Percentiles rank a stretch among this genome's conserved stretches.
phyloP scores from a whole-genome alignment of 2,113 vertebrate genomes.

The Salvelinus alpinus region DNA sequence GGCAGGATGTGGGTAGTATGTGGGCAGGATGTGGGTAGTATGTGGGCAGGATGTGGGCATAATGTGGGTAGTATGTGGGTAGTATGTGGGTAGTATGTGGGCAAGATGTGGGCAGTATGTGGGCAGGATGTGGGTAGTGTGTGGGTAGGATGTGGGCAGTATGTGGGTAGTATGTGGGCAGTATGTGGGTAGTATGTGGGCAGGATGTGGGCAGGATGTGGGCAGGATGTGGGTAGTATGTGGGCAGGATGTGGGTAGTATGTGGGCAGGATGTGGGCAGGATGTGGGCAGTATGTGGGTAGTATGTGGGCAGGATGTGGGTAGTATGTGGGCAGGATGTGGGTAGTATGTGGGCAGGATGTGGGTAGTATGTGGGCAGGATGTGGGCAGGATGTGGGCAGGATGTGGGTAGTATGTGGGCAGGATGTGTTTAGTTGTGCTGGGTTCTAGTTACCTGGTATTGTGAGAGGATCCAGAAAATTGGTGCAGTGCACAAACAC shows the following conservation, averaged over 20 bases:
- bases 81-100: slow-evolving; percentile 21
- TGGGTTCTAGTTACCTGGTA: too few species aligned
- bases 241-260: neutral
- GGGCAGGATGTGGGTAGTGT: slow-evolving; percentile 18
- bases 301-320: neutral
- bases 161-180: neutral
- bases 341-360: slow-evolving; percentile 22
- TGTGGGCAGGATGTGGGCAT: neutral
- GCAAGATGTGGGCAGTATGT: neutral
- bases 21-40: slow-evolving; percentile 16
- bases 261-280: slow-evolving; percentile 17
- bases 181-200: slow-evolving; percentile 22
- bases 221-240: slow-evolving; percentile 20
- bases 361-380: too few species aligned
- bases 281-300: slow-evolving; percentile 22
- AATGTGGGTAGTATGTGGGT: too few species aligned
- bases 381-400: neutral
- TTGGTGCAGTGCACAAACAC: neutral
- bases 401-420: slow-evolving; percentile 22
- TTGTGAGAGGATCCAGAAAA: slow-evolving; percentile 13
- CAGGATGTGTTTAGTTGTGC: too few species aligned
- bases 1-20: neutral
- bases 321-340: neutral
- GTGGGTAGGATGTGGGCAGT: neutral
- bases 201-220: too few species aligned